Evolutionary conservation across 53 echinoderm and acorn worm species (phyloP).

Genomic region (Actinopyga echinites): DNA sequence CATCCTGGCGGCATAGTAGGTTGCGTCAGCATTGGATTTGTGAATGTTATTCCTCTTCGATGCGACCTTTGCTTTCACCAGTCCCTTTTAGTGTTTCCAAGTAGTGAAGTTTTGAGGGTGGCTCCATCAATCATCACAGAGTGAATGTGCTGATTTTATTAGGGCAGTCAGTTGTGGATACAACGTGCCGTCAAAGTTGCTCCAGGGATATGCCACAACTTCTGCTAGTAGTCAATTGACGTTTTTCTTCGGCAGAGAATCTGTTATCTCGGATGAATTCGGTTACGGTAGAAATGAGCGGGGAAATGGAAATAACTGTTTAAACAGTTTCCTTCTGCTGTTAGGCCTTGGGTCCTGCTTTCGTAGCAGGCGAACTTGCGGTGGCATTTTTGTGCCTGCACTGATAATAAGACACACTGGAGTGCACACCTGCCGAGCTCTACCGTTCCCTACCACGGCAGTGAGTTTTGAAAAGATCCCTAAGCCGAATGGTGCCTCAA

Average conservation of each 20-base stretch:
- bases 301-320: background rate
- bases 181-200: conserved; percentile 8
- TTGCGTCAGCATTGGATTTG: conserved; percentile 25
- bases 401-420: background rate
- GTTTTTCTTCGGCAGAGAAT: background rate
- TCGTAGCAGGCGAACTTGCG: background rate
- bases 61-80: conserved; percentile 28
- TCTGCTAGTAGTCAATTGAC: background rate
- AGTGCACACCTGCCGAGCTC: background rate
- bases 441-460: background rate
- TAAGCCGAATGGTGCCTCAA: too few species aligned
- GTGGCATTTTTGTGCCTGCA: background rate
- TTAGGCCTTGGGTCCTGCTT: background rate
- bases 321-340: background rate
- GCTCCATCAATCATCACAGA: conserved; percentile 32
- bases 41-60: conserved; percentile 40
- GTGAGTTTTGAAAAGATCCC: background rate
- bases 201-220: conserved; percentile 31
- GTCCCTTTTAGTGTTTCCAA: background rate
- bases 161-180: background rate
- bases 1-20: conserved; percentile 45
- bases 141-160: conserved; percentile 7
- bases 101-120: background rate
- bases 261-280: background rate
- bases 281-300: background rate